A percentile compares a stretch with the other conserved stretches of the same genome.
Evolutionary conservation across 2,113 vertebrate species (phyloP).

Genomic region (Perccottus glenii): DNA sequence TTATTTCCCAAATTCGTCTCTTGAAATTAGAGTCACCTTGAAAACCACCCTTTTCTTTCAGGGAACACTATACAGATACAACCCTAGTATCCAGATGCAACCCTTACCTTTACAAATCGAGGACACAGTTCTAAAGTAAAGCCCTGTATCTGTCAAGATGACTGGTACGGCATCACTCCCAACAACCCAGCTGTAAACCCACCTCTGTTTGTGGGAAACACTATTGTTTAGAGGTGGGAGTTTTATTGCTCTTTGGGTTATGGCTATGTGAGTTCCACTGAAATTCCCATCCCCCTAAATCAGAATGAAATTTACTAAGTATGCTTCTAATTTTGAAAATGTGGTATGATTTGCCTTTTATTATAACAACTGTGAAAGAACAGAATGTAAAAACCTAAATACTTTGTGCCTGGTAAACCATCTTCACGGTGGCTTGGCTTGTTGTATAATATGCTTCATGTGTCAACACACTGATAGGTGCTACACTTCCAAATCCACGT

Average conservation of each 20-base stretch:
- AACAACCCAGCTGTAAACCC: too few species aligned
- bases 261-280: not conserved
- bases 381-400: not conserved
- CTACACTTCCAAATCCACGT: slow-evolving; percentile 40
- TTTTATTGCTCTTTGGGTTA: not conserved
- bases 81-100: too few species aligned
- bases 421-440: slow-evolving; percentile 15
- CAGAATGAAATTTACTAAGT: not conserved
- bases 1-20: too few species aligned
- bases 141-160: too few species aligned
- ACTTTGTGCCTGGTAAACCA: slow-evolving; percentile 10
- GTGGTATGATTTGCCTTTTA: slow-evolving; percentile 3
- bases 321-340: not conserved
- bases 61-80: too few species aligned
- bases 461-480: slow-evolving; percentile 1
- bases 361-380: slow-evolving; percentile 6
- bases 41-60: too few species aligned
- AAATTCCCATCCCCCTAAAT: not conserved
- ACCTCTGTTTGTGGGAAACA: too few species aligned
- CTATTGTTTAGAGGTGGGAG: too few species aligned
- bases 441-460: slow-evolving; percentile 14
- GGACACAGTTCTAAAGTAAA: too few species aligned
- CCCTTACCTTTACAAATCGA: too few species aligned
- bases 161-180: too few species aligned
- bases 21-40: too few species aligned